Evolutionary conservation across 1,140 invertebrate species (phyloP).

Genomic region (Coptotermes formosanus): DNA sequence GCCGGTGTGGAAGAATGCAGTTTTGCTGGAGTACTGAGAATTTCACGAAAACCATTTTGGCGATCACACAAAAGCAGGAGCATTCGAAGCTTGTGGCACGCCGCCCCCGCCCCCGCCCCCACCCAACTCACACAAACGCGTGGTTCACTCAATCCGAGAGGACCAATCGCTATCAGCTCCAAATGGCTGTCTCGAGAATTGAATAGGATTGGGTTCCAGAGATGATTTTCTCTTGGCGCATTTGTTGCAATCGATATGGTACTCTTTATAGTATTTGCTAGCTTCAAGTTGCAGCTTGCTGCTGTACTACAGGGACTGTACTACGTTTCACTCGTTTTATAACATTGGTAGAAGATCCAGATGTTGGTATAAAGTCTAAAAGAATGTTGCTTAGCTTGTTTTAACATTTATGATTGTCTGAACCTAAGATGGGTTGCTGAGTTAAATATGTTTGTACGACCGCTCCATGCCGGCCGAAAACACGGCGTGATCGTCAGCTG

Average conservation of each 20-base stretch:
- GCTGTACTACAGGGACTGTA: background rate
- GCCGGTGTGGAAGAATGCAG: background rate
- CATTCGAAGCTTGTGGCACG: conserved; percentile 3
- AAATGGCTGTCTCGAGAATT: conserved; percentile 18
- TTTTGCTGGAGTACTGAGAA: conserved; percentile 5
- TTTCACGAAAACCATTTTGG: conserved; percentile 2
- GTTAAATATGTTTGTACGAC: background rate
- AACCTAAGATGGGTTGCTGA: background rate
- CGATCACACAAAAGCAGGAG: conserved; percentile 13
- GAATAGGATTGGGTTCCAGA: conserved; percentile 7
- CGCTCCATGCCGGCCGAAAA: background rate
- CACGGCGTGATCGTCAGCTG: background rate
- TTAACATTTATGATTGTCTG: background rate
- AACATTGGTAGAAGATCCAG: background rate
- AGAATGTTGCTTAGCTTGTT: background rate
- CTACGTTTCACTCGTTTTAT: background rate
- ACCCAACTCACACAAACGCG: background rate
- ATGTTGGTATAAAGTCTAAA: background rate
- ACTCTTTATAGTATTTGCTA: background rate
- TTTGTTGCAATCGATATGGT: conserved; percentile 12
- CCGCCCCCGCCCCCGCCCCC: background rate
- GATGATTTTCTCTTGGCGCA: conserved; percentile 14
- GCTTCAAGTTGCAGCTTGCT: background rate
- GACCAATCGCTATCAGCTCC: conserved; percentile 17
- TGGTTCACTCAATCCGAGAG: conserved; percentile 15